Evolutionary conservation across 2,113 vertebrate genomes (phyloP).

Genomic region (Cariama cristata): DNA sequence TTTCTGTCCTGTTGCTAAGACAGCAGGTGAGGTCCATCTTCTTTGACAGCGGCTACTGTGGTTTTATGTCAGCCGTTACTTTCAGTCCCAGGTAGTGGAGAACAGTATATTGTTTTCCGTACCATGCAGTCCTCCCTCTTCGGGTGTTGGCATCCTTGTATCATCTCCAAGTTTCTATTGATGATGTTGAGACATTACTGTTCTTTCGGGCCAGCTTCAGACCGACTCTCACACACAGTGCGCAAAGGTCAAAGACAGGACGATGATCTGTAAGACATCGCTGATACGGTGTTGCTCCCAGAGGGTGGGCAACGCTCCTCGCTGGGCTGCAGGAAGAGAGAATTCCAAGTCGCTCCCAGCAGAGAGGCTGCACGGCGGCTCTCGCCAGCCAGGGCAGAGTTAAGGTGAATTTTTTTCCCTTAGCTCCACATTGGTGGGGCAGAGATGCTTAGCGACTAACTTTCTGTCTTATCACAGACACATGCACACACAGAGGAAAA

Average conservation of each 20-base stretch:
- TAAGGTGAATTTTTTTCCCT: neutral
- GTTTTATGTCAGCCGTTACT: too few species aligned
- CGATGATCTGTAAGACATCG: neutral
- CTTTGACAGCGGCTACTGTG: too few species aligned
- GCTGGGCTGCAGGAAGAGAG: neutral
- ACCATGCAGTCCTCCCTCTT: too few species aligned
- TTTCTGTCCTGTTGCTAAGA: too few species aligned
- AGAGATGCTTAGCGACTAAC: neutral
- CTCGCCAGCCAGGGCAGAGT: neutral
- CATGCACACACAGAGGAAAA: neutral
- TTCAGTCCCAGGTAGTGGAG: too few species aligned
- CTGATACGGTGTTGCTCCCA: accelerated
- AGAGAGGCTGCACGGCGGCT: neutral
- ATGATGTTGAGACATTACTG: too few species aligned
- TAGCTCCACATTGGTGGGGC: neutral
- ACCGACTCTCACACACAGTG: too few species aligned
- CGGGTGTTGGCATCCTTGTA: too few species aligned
- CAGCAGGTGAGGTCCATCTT: too few species aligned
- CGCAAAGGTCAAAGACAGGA: neutral
- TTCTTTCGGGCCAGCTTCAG: too few species aligned
- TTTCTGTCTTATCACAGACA: neutral
- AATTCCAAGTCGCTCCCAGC: neutral
- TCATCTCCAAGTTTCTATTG: too few species aligned
- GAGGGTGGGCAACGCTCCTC: neutral
- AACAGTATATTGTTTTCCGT: too few species aligned